A percentile compares a stretch with the other conserved stretches of the same genome.
Conservation (phyloP, 2,888 invertebrate species). For the Sinelater perroti region DNA sequence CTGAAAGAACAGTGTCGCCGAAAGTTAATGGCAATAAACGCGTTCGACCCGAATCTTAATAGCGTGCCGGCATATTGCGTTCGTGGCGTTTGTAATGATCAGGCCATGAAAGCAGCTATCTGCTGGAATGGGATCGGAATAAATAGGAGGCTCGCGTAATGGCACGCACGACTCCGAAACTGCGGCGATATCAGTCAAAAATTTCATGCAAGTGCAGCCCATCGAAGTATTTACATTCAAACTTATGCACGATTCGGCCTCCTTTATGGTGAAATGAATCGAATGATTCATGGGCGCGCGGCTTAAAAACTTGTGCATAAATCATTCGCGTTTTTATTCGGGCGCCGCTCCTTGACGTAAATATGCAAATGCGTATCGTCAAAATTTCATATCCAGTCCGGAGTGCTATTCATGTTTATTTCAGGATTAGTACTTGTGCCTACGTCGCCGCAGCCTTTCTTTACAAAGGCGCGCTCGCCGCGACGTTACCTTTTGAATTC, state of each 20-base stretch:
- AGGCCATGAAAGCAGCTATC: too few species aligned
- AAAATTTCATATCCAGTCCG: not conserved
- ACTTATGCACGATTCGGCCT: conserved; percentile 21
- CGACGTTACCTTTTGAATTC: too few species aligned
- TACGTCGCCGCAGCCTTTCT: too few species aligned
- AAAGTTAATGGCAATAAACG: too few species aligned
- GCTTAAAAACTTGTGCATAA: conserved; percentile 28
- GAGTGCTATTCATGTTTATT: not conserved
- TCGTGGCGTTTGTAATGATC: too few species aligned
- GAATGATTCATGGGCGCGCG: conserved; percentile 21
- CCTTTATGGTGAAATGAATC: conserved; percentile 29
- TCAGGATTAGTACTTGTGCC: not conserved
- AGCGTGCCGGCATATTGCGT: too few species aligned
- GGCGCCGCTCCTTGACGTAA: conserved; percentile 13
- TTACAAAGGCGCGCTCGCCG: too few species aligned
- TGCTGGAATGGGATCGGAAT: too few species aligned
- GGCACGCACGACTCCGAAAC: not conserved
- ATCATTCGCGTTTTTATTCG: conserved; percentile 20
- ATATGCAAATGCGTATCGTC: conserved; percentile 18
- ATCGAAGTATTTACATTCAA: conserved; percentile 22
- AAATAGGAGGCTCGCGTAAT: too few species aligned
- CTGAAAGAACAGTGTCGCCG: too few species aligned
- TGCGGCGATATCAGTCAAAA: conserved; percentile 5
- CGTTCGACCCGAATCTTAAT: too few species aligned
- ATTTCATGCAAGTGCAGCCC: conserved; percentile 17